Conservation (phyloP, 2,888 invertebrate genomes). For the Dysmachus trigonus region DNA sequence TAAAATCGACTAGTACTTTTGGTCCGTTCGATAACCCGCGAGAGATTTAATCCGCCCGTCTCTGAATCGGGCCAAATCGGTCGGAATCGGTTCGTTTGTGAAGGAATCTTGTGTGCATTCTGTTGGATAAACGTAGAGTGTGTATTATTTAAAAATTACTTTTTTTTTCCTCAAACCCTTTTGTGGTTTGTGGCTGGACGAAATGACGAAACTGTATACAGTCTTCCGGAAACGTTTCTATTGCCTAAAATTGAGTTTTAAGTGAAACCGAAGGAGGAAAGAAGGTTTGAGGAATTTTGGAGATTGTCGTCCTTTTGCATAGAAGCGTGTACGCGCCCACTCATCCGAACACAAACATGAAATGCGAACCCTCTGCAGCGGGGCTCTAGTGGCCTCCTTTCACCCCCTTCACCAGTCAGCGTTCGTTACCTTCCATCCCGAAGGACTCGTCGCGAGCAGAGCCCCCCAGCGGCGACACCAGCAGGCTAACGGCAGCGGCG, state of each 20-base stretch:
- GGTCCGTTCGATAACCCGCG: background rate
- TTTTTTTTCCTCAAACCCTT: background rate
- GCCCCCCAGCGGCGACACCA: background rate
- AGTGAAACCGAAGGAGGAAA: background rate
- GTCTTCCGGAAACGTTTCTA: background rate
- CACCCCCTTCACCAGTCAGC: too few species aligned
- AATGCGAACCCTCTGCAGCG: background rate
- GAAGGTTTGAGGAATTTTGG: background rate
- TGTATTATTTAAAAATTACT: background rate
- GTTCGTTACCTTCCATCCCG: background rate
- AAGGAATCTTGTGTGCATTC: background rate
- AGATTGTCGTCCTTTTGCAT: background rate
- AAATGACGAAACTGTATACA: background rate
- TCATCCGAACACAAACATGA: background rate
- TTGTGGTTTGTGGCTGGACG: background rate
- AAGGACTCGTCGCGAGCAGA: background rate
- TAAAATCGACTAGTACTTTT: background rate
- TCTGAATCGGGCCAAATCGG: background rate
- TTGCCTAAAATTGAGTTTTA: background rate
- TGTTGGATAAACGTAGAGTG: background rate
- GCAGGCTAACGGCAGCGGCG: background rate
- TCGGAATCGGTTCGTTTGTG: background rate
- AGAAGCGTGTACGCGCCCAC: slow-evolving; percentile 6
- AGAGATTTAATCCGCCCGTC: background rate
- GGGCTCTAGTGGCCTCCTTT: background rate